Conservation (phyloP, 1,140 invertebrate genomes). For the Anastatus disparis region DNA sequence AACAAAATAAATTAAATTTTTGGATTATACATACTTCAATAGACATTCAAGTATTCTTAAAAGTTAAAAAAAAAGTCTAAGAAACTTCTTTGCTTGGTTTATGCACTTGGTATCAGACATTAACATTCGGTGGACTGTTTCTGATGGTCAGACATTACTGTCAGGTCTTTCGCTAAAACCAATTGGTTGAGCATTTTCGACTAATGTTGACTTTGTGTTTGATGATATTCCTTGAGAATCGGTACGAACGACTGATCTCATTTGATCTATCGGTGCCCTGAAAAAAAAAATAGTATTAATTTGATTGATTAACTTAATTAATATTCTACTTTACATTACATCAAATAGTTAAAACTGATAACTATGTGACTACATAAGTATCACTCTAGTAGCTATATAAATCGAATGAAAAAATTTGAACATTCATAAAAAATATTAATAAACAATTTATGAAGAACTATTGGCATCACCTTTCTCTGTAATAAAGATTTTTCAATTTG, state of each 20-base stretch:
- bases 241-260: conserved; percentile 74
- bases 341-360: neutral
- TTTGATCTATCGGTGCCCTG: conserved; percentile 80
- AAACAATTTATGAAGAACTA: conserved; percentile 13
- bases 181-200: conserved; percentile 81
- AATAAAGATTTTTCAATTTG: conserved; percentile 12
- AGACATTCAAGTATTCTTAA: conserved; percentile 27
- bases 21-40: conserved; percentile 10
- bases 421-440: conserved; percentile 21
- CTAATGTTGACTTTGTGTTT: conserved; percentile 73
- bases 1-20: conserved; percentile 25
- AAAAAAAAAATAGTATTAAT: too few relatives aligned
- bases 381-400: conserved; percentile 24
- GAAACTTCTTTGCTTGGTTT: conserved; percentile 38
- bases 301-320: too few relatives aligned
- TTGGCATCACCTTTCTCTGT: conserved; percentile 20
- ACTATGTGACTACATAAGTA: conserved; percentile 1
- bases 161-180: conserved; percentile 76
- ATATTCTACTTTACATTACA: too few relatives aligned
- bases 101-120: conserved; percentile 35
- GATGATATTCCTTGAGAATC: conserved; percentile 55
- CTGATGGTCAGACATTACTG: conserved; percentile 71
- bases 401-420: conserved; percentile 16
- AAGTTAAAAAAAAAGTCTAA: conserved; percentile 33
- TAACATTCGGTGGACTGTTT: conserved; percentile 41